Conservation (phyloP, 2,113 vertebrate species). For the Butorides virescens region DNA sequence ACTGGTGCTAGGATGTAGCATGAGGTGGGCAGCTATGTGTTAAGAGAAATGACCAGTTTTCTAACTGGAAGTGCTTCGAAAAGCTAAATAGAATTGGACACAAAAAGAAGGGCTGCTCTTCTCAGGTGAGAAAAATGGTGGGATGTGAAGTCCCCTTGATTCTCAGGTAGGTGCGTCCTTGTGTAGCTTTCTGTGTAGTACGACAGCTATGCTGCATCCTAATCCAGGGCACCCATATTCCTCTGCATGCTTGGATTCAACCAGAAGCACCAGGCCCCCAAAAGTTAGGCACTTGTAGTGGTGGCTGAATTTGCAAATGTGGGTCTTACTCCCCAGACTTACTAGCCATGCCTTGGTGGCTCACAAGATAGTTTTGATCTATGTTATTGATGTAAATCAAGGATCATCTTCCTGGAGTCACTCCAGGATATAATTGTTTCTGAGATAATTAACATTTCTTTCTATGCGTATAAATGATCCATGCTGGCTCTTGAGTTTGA, state of each 20-base stretch:
- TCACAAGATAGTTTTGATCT: slow-evolving; percentile 1
- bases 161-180: background rate
- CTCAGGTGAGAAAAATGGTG: background rate
- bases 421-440: slow-evolving; percentile 51
- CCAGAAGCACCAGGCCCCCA: background rate
- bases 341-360: background rate
- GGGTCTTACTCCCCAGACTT: background rate
- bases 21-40: background rate
- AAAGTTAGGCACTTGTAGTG: background rate
- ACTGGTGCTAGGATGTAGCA: background rate
- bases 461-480: slow-evolving; percentile 24
- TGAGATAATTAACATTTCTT: slow-evolving; percentile 19
- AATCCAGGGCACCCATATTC: background rate
- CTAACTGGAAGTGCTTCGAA: background rate
- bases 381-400: slow-evolving; percentile 43
- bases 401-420: slow-evolving; percentile 37
- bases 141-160: rapidly evolving
- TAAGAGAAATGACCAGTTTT: background rate
- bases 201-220: background rate
- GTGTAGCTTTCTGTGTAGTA: background rate
- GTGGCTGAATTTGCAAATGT: background rate
- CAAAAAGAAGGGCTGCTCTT: background rate
- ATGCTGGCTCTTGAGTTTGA: slow-evolving; percentile 16
- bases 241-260: background rate
- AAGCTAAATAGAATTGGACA: background rate